Percentiles rank a stretch among this genome's conserved stretches.
Evolutionary conservation across 2,797 vertebrate species (phyloP).

Genomic region (Acropternis orthonyx): DNA sequence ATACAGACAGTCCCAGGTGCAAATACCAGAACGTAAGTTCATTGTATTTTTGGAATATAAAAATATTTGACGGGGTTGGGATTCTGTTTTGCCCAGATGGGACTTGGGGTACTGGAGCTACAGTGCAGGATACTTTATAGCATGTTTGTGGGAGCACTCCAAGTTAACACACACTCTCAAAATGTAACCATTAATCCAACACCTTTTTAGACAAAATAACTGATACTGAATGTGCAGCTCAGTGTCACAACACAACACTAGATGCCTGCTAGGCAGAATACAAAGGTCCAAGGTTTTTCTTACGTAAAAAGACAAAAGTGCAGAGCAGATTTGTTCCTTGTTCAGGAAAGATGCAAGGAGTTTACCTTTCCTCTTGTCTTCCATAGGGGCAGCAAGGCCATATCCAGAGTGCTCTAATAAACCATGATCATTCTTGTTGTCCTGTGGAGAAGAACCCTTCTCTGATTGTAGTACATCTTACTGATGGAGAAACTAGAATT

Average conservation of each 20-base stretch:
- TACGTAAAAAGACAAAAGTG: neutral
- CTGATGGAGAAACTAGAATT: neutral
- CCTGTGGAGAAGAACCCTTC: neutral
- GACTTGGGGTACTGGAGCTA: neutral
- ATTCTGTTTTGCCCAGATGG: neutral
- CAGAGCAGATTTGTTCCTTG: neutral
- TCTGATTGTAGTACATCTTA: neutral
- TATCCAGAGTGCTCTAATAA: neutral
- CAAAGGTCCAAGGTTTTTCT: neutral
- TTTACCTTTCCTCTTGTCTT: neutral
- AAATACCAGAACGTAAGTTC: neutral
- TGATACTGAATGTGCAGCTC: accelerated
- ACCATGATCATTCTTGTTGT: neutral
- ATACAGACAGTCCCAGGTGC: neutral
- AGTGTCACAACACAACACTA: neutral
- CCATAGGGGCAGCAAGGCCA: neutral
- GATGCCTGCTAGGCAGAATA: neutral
- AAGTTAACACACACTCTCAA: neutral
- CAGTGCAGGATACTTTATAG: neutral
- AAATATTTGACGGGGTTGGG: neutral
- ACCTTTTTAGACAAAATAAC: neutral
- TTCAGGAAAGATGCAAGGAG: neutral
- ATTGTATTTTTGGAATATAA: neutral
- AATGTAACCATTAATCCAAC: neutral
- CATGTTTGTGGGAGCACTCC: neutral